These are phyloP conservation scores for Argya squamiceps DNA, from an alignment of 2,797 vertebrate species.

Conservation along the genomic window DNA sequence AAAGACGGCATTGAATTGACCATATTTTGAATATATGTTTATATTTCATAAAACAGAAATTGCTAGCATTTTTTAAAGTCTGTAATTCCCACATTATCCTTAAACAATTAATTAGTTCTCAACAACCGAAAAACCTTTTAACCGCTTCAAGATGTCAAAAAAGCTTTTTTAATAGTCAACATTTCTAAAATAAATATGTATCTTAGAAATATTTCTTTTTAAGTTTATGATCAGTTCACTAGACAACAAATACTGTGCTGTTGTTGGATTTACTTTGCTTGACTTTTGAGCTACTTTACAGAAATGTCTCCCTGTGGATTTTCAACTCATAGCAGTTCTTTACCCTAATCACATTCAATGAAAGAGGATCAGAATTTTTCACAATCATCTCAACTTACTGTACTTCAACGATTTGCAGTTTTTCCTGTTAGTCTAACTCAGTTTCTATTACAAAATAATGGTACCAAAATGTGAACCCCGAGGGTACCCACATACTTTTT, in stretches of 20 bases:
- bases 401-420: constrained; percentile 13
- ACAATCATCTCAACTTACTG: background rate
- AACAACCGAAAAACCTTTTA: constrained; percentile 18
- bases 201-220: constrained; percentile 18
- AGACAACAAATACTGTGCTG: background rate
- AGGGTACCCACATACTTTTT: background rate
- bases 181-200: constrained; percentile 28
- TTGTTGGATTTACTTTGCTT: constrained; percentile 4
- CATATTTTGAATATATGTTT: constrained; percentile 17
- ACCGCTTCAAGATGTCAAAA: background rate
- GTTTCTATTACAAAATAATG: background rate
- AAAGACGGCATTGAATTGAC: background rate
- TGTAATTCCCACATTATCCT: constrained; percentile 33
- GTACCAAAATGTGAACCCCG: background rate
- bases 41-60: constrained; percentile 32
- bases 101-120: constrained; percentile 41
- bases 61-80: background rate
- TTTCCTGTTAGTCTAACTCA: background rate
- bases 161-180: background rate
- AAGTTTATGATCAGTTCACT: constrained; percentile 36
- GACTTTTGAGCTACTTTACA: background rate
- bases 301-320: background rate
- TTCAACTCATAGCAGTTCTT: background rate
- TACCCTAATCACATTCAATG: background rate
- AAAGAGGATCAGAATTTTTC: background rate